These are phyloP conservation scores for Maniola hyperantus DNA, from an alignment of 2,888 invertebrate genomes.

Conservation along the genomic window DNA sequence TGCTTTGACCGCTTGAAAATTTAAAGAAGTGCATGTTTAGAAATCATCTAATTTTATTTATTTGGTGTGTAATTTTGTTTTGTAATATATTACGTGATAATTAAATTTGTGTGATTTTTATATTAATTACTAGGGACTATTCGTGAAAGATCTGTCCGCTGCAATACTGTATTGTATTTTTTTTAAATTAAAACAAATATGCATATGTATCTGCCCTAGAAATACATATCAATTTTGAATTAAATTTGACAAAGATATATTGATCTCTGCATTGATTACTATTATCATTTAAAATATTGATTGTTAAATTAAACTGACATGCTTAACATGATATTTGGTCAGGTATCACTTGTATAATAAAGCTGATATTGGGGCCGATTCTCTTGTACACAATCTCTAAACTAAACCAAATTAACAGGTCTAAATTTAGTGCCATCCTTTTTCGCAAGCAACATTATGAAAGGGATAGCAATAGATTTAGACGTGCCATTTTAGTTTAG, in stretches of 20 bases:
- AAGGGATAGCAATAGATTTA: too few relatives aligned
- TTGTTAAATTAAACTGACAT: neutral
- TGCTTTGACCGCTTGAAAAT: constrained; percentile 28
- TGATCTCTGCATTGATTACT: constrained; percentile 59
- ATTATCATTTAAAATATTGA: constrained; percentile 1
- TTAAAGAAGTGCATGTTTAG: constrained; percentile 44
- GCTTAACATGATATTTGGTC: constrained; percentile 31
- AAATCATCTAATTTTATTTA: constrained; percentile 36
- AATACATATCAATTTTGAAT: constrained; percentile 70
- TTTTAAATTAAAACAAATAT: constrained; percentile 31
- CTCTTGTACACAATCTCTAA: too few relatives aligned
- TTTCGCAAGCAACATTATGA: too few relatives aligned
- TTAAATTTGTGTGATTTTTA: constrained; percentile 38
- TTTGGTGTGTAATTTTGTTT: constrained; percentile 40
- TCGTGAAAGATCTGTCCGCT: constrained; percentile 28
- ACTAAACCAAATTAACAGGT: too few relatives aligned
- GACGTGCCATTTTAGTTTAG: too few relatives aligned
- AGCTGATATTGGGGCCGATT: constrained; percentile 6
- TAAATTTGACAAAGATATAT: constrained; percentile 59
- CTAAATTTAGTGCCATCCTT: too few relatives aligned
- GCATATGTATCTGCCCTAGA: constrained; percentile 50
- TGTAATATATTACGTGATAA: constrained; percentile 39
- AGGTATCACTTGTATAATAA: constrained; percentile 25
- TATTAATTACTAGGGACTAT: constrained; percentile 33
- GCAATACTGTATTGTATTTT: constrained; percentile 34